These are phyloP conservation scores for Mesochorus sp. DNA, from an alignment of 2,888 invertebrate genomes.

Conservation along the genomic window DNA sequence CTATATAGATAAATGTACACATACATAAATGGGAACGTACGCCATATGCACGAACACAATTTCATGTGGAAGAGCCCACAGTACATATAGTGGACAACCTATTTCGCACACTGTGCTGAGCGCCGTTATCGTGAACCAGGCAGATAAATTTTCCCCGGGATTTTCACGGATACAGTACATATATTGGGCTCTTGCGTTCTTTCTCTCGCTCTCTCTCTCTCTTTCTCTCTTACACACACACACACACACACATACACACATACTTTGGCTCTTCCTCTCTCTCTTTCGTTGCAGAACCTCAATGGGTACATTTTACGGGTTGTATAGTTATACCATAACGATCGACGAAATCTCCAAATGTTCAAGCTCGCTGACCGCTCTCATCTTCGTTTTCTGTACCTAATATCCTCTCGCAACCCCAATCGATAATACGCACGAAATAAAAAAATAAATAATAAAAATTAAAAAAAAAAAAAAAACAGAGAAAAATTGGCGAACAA, in stretches of 20 bases:
- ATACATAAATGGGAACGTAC: not conserved
- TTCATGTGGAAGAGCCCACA: constrained; percentile 25
- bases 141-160: constrained; percentile 57
- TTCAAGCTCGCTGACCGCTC: constrained; percentile 27
- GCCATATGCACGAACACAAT: not conserved
- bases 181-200: too few relatives aligned
- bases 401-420: not conserved
- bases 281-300: constrained; percentile 17
- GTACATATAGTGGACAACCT: constrained; percentile 50
- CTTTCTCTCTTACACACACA: not conserved
- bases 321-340: constrained; percentile 35
- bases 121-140: constrained; percentile 57
- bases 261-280: not conserved
- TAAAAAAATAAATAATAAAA: too few relatives aligned
- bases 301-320: constrained; percentile 34
- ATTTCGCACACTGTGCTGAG: constrained; percentile 51
- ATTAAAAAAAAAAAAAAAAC: too few relatives aligned
- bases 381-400: constrained; percentile 19
- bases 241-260: too few relatives aligned
- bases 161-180: constrained; percentile 27
- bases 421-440: constrained; percentile 50
- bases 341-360: constrained; percentile 45
- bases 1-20: not conserved
- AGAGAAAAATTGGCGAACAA: constrained; percentile 47
- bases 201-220: not conserved